These are phyloP conservation scores for Apis mellifera DNA, from an alignment of 1,140 invertebrate species.

Conservation along the genomic window Amel_HAv3.1 CM009941.2:10294501-10295000, in stretches of 20 bases:
- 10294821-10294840: neutral
- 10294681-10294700: constrained; percentile 28
- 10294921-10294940: constrained; percentile 16
- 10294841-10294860: constrained; percentile 35
- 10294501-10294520: constrained; percentile 79
- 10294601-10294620: constrained; percentile 74
- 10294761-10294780: neutral
- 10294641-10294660: constrained; percentile 75
- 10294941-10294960: neutral
- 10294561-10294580: constrained; percentile 69
- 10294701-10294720: neutral
- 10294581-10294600: constrained; percentile 68
- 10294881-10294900: neutral
- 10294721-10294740: neutral
- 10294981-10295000: constrained; percentile 26
- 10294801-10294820: constrained; percentile 23
- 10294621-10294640: constrained; percentile 71
- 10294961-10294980: constrained; percentile 27
- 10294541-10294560: constrained; percentile 53
- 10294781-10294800: constrained; percentile 9
- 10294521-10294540: constrained; percentile 79
- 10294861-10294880: neutral
- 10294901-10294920: neutral
- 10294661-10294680: constrained; percentile 79
- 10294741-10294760: neutral